phyloP scores from a whole-genome alignment of 2,888 invertebrate species.

The Cataglyphis rosenhaueri region DNA sequence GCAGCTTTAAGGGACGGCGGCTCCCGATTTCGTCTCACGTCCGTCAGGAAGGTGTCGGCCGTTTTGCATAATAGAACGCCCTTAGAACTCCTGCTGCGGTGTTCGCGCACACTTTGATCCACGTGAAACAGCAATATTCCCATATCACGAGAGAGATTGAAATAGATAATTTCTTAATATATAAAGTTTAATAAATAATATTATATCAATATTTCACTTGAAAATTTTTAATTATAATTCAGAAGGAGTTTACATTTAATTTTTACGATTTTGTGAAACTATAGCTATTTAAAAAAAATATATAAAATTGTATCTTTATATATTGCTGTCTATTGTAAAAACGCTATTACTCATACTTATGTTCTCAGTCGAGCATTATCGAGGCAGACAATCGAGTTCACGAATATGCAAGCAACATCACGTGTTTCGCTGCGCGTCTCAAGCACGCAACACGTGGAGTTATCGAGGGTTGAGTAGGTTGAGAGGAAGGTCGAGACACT shows the following conservation, averaged over 20 bases:
- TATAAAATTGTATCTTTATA: background rate
- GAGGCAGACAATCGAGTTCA: slow-evolving; percentile 39
- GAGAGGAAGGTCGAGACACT: slow-evolving; percentile 74
- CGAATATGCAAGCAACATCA: slow-evolving; percentile 48
- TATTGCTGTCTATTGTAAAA: background rate
- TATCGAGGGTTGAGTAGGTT: slow-evolving; percentile 63
- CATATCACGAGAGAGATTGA: background rate
- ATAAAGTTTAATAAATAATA: background rate
- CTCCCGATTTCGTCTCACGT: slow-evolving; percentile 70
- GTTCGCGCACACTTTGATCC: slow-evolving; percentile 21
- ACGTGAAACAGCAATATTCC: background rate
- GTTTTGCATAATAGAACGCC: slow-evolving; percentile 59
- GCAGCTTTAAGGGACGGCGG: slow-evolving; percentile 40
- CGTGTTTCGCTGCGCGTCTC: slow-evolving; percentile 31
- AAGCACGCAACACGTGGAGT: slow-evolving; percentile 52
- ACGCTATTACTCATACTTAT: background rate
- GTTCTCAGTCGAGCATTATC: slow-evolving; percentile 28
- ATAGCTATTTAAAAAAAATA: background rate
- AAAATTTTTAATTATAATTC: background rate
- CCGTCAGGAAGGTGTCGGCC: slow-evolving; percentile 69
- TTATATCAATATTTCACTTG: background rate
- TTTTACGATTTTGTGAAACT: background rate
- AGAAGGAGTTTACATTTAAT: background rate
- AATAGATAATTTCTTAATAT: background rate
- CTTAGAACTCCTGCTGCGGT: slow-evolving; percentile 37